These are phyloP conservation scores for Actinia tenebrosa DNA, from an alignment of 64 coral and sea anemone genomes.

Conservation along the genomic window DNA sequence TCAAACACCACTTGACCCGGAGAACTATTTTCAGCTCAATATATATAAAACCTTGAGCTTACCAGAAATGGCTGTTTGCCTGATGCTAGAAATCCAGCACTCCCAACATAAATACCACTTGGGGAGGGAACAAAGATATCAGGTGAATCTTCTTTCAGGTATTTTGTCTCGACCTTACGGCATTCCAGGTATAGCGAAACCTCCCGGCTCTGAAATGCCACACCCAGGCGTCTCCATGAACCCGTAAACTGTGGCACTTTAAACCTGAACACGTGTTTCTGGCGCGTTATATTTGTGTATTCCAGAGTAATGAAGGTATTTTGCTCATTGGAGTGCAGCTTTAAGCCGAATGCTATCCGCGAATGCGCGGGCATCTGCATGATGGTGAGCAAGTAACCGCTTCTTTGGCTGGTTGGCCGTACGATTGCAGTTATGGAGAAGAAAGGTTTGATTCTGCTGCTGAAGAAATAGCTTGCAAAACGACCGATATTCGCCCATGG, in stretches of 20 bases:
- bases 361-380: slow-evolving; percentile 22
- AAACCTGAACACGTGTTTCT: background rate
- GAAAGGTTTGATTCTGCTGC: background rate
- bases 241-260: slow-evolving; percentile 9
- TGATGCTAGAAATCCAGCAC: background rate
- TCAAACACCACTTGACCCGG: background rate
- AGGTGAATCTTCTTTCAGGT: background rate
- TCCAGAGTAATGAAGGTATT: slow-evolving; percentile 7
- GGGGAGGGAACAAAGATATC: background rate
- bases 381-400: slow-evolving; percentile 1
- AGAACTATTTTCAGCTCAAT: background rate
- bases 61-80: slow-evolving; percentile 9
- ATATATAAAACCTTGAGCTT: background rate
- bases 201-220: background rate
- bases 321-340: background rate
- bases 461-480: slow-evolving; percentile 23
- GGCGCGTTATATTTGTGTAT: background rate
- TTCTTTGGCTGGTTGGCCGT: background rate
- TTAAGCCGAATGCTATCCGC: slow-evolving; percentile 1
- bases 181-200: slow-evolving; percentile 11
- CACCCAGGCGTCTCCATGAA: background rate
- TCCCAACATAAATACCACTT: slow-evolving; percentile 20
- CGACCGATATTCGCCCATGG: slow-evolving; percentile 19
- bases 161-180: background rate
- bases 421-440: slow-evolving; percentile 5